Base-by-base conservation (phyloP, 2,888 invertebrate species). In the Erannis defoliaria region DNA sequence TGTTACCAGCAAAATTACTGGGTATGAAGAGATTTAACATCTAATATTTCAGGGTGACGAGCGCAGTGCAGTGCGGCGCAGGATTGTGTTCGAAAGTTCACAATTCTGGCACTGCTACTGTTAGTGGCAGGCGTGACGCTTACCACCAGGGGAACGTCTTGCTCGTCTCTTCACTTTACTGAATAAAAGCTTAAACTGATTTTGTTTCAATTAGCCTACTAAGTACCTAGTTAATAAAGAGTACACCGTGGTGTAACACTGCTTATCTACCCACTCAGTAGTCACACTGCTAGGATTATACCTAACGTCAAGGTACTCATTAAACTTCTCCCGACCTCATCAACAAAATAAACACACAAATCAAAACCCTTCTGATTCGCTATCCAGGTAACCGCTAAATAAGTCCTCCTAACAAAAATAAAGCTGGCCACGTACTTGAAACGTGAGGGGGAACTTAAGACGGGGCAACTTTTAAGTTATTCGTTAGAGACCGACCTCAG, bases 381-480 rank as follows among this genome's bases (percentile, higher is more conserved):
- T 54, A 35, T 60, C 29, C 56, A 62, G 56, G 62, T 62, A 62
- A 35, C 61, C 50, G 42, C 62, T 53, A 33, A 51, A 45, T 55
- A 62, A 62, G 56, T 51, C 62, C 19, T 21, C 55, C 48, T 40
- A 66, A 71, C 73, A 73, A 74, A 78, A 78, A 74, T 76, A 77
- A 72, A 75, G 72, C 73, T 69, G 31, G 29, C 70, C 76, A 75
- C 77, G 75, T 79, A 74, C 79, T 72, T 72, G 70, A 70, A 64
- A 75, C 75, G 73, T 68, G 75, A 72, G 67, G 72, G 73, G 72
- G 73, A 67, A 65, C 55, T 72, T 70, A 67, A 70, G 71, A 64
- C 69, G 68, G 70, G 62, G 67, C 54, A 81, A 81, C 73, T 81
- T 80, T 82, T 77, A 78, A 81, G 80, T 81, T 80, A 81, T 80